A percentile compares a stretch with the other conserved stretches of the same genome.
These are phyloP conservation scores for Lasaia peninsularis DNA, from an alignment of 1,140 invertebrate species.

Conservation along the genomic window DNA sequence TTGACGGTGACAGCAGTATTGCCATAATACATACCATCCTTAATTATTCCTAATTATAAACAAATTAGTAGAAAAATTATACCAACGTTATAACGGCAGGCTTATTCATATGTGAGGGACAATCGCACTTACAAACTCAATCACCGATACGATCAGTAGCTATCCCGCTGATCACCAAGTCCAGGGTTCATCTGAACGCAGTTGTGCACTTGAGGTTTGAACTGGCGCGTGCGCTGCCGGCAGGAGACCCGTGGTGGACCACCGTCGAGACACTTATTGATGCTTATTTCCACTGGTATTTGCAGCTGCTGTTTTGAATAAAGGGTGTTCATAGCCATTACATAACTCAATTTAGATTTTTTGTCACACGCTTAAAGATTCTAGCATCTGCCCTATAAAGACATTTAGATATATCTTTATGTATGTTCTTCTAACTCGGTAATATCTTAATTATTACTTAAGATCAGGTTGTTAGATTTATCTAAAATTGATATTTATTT, in stretches of 20 bases:
- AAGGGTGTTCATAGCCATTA: constrained; percentile 8
- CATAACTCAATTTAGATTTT: constrained; percentile 4
- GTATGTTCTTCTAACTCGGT: neutral
- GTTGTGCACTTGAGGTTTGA: constrained; percentile 12
- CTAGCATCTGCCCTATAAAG: constrained; percentile 1
- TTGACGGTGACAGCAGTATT: no score
- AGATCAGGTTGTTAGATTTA: no score
- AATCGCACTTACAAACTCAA: neutral
- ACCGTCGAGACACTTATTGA: constrained; percentile 41
- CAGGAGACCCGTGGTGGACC: constrained; percentile 32
- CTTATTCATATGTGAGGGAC: no score
- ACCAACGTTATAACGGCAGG: no score
- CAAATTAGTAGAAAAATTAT: no score
- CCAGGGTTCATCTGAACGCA: neutral
- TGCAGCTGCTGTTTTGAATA: constrained; percentile 30
- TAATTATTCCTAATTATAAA: no score
- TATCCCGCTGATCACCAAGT: neutral
- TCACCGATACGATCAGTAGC: neutral
- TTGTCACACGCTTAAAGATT: neutral
- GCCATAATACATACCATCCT: no score
- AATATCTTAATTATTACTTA: neutral
- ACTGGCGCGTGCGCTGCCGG: constrained; percentile 32
- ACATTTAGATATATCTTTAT: neutral
- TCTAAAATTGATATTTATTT: no score
- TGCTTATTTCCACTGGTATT: constrained; percentile 24